Conservation (phyloP, 1,140 invertebrate genomes). For the Drosophila nasuta region DNA sequence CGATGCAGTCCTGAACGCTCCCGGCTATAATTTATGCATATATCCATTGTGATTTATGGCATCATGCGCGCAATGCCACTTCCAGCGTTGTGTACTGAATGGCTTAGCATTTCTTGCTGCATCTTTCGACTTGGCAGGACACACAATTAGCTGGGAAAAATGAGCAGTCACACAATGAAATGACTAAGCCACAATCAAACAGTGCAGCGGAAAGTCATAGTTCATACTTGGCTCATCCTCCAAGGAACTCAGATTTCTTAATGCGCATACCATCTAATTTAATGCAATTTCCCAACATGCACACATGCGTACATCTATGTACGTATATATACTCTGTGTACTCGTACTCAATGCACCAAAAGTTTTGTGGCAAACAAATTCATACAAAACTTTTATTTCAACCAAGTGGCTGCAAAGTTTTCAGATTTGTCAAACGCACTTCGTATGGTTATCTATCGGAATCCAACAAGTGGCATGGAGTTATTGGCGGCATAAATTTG, state of each 20-base stretch:
- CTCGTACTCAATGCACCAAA: slow-evolving; percentile 35
- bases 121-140: slow-evolving; percentile 40
- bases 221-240: slow-evolving; percentile 15
- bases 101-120: slow-evolving; percentile 64
- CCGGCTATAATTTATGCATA: slow-evolving; percentile 78
- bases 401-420: slow-evolving; percentile 65
- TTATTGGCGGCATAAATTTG: slow-evolving; percentile 11
- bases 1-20: slow-evolving; percentile 24
- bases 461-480: slow-evolving; percentile 24
- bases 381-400: slow-evolving; percentile 48
- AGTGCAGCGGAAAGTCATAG: slow-evolving; percentile 52
- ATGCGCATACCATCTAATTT: neutral
- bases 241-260: neutral
- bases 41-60: slow-evolving; percentile 79
- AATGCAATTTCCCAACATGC: no score
- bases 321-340: no score
- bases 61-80: slow-evolving; percentile 28
- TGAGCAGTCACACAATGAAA: slow-evolving; percentile 64
- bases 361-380: slow-evolving; percentile 56
- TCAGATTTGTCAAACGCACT: slow-evolving; percentile 76
- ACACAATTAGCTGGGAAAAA: slow-evolving; percentile 77
- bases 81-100: slow-evolving; percentile 43
- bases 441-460: slow-evolving; percentile 19
- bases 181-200: slow-evolving; percentile 65
- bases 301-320: neutral